Conservation (phyloP, 37 sponge, comb jelly and placozoan genomes). For the Beroe forskalii region DNA sequence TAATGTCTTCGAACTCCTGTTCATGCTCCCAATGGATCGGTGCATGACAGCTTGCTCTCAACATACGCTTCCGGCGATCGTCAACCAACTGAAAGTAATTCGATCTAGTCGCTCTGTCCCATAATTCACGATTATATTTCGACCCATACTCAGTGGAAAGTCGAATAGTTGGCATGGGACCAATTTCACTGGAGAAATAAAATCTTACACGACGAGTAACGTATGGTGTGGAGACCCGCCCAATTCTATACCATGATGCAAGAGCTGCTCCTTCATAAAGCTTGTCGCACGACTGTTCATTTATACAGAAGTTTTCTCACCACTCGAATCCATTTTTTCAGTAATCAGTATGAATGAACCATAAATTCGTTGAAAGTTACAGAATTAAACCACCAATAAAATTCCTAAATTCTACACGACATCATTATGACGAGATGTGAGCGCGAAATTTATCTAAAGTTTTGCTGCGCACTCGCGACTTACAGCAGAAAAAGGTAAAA, state of each 20-base stretch:
- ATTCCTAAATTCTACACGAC: not conserved
- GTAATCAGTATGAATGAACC: no score
- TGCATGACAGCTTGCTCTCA: not conserved
- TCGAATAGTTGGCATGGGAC: not conserved
- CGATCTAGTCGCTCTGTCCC: conserved; percentile 47
- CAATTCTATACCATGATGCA: no score
- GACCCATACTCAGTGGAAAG: conserved; percentile 28
- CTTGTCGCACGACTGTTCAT: no score
- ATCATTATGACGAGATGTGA: not conserved
- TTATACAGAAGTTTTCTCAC: no score
- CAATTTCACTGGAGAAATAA: not conserved
- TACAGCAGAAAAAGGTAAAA: not conserved
- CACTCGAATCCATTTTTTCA: no score
- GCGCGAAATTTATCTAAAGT: conserved; percentile 64
- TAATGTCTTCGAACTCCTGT: not conserved
- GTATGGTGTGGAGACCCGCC: no score
- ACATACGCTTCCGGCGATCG: conserved; percentile 32
- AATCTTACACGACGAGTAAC: not conserved
- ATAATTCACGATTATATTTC: conserved; percentile 41
- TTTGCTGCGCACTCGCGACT: conserved; percentile 30
- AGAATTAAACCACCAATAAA: no score
- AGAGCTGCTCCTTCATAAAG: no score
- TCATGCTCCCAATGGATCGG: conserved; percentile 60
- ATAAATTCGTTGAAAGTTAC: no score
- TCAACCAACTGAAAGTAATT: conserved; percentile 16